phyloP scores from a whole-genome alignment of 1,140 invertebrate species.

The Tetragonula clypearis region DNA sequence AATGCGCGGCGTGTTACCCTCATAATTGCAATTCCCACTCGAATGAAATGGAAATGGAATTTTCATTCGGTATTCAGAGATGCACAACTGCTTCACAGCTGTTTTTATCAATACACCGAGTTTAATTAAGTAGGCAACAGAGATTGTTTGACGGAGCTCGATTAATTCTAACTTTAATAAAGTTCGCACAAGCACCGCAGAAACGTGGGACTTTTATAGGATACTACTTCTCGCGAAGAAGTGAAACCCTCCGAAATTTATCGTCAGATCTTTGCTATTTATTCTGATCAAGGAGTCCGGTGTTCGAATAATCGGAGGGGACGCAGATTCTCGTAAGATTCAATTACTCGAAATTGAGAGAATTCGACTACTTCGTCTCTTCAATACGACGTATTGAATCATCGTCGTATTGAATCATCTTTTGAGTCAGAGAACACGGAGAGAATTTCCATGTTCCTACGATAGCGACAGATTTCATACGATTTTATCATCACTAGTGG shows the following conservation, averaged over 20 bases:
- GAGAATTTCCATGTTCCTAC: neutral
- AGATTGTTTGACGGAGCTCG: neutral
- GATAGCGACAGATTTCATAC: too few species aligned
- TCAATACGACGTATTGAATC: neutral
- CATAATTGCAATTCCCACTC: neutral
- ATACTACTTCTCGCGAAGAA: neutral
- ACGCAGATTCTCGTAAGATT: neutral
- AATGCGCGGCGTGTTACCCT: neutral
- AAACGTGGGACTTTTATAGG: neutral
- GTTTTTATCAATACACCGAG: neutral
- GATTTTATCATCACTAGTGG: too few species aligned
- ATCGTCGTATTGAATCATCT: neutral
- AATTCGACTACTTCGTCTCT: neutral
- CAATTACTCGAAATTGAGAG: neutral
- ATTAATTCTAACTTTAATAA: slow-evolving; percentile 10
- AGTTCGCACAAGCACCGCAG: neutral
- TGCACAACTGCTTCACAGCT: too few species aligned
- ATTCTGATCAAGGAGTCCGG: neutral
- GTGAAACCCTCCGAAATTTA: slow-evolving; percentile 3
- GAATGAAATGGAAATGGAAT: neutral
- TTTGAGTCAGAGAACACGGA: neutral
- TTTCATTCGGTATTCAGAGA: neutral
- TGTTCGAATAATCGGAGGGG: neutral
- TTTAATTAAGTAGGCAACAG: neutral
- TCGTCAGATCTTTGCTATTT: neutral